Evolutionary conservation across 2,888 invertebrate genomes (phyloP), one percentile per base, ranked within the genome.

Genomic region (Busseola fusca): DNA sequence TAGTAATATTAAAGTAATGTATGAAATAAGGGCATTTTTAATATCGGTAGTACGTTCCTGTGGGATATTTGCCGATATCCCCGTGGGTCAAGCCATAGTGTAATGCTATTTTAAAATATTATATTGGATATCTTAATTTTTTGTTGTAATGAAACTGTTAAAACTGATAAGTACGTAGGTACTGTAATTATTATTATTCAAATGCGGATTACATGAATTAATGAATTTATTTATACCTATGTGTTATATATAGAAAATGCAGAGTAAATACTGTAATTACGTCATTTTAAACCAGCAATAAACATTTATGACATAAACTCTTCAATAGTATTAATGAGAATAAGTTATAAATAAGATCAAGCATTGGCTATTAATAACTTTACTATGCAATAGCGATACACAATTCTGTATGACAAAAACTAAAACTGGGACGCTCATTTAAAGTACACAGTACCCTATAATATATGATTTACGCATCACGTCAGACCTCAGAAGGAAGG

Each of bases 391-490:
- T 59, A 3, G 18, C 21, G 3, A n/a, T n/a, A 10, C 14, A 52
- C 3, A 21, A 16, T 37, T 25, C 12, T n/a, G 25, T 30, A 40
- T 40, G 1, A 40, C 18, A 71, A 37, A 18, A 76, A 67, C 12
- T 50, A 42, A n/a, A 72, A 68, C 45, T 48, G 9, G 54, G 40
- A n/a, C 78, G 45, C 40, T 71, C 52, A 78, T 71, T 78, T 59
- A 59, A 78, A 71, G 0, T 40, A 48, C 30, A 59, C 37, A 73
- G 37, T 48, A 34, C 16, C 45, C 30, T 54, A 7, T 40, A 40
- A 18, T 30, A n/a, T 30, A 48, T 60, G 3, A 48, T 77, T n/a
- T 54, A 71, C n/a, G 59, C 37, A 79, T 56, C n/a, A 54, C 21
- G 25, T 25, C n/a, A 27, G 18, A 7, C 4, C 7, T 52, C 9